These are phyloP conservation scores for Crotalus tigris DNA, from an alignment of 2,113 vertebrate species.

Conservation along the genomic window DNA sequence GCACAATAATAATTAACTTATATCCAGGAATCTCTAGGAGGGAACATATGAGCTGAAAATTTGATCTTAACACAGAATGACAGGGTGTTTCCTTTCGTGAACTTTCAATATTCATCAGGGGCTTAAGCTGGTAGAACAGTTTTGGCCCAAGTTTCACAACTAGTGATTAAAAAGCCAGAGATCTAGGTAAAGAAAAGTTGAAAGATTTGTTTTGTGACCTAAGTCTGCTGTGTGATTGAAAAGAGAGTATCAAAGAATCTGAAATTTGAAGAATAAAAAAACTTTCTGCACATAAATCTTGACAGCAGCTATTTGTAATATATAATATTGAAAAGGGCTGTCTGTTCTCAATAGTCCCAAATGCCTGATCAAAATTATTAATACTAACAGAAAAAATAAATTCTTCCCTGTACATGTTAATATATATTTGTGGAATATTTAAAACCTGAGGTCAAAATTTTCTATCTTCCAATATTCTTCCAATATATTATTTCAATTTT, in stretches of 20 bases:
- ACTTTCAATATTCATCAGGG: constrained; percentile 66
- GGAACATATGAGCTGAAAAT: constrained; percentile 1
- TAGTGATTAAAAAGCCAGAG: not conserved
- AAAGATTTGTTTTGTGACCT: not conserved
- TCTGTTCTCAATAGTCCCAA: not conserved
- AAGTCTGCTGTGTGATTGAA: rapidly evolving
- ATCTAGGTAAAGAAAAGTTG: not conserved
- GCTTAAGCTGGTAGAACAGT: constrained; percentile 41
- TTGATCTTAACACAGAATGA: constrained; percentile 50
- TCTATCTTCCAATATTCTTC: not conserved
- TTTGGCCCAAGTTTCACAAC: not conserved
- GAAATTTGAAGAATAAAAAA: not conserved
- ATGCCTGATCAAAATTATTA: not conserved
- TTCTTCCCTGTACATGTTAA: not conserved
- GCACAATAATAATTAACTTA: not conserved
- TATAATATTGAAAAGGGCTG: rapidly evolving
- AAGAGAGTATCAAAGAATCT: not conserved
- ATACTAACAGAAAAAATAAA: not conserved
- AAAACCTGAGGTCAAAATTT: not conserved
- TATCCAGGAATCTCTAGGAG: constrained; percentile 23
- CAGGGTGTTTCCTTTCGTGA: constrained; percentile 67
- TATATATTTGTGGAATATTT: not conserved
- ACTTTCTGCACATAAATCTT: not conserved
- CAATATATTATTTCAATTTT: not conserved
- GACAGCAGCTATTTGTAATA: not conserved